These are phyloP conservation scores for Drosophila maculinotata DNA, from an alignment of 2,888 invertebrate genomes.

Conservation along the genomic window DNA sequence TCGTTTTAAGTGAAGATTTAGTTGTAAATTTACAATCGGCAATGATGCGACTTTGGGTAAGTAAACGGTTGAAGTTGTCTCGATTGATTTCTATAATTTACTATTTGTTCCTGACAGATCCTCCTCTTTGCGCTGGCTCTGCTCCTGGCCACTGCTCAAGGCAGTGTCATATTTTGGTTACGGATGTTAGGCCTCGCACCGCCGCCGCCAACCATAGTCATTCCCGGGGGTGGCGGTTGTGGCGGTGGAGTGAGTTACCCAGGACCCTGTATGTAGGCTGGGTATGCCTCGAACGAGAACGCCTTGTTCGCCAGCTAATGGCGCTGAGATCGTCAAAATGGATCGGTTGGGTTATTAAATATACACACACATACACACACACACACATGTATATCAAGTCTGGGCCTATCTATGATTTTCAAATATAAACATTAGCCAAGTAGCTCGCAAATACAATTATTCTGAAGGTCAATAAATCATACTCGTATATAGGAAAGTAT, in stretches of 20 bases:
- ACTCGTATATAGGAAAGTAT: background rate
- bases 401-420: background rate
- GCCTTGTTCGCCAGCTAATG: too few relatives aligned
- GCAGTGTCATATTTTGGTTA: constrained; percentile 5
- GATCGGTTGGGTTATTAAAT: constrained; percentile 1
- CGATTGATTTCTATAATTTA: too few relatives aligned
- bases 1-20: background rate
- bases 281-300: background rate
- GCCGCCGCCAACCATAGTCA: too few relatives aligned
- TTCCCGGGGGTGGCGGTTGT: too few relatives aligned
- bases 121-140: constrained; percentile 36
- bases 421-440: constrained; percentile 2
- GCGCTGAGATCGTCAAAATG: background rate
- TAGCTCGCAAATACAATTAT: too few relatives aligned
- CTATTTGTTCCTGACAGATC: constrained; percentile 16
- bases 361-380: background rate
- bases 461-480: background rate
- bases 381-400: background rate
- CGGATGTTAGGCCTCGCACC: constrained; percentile 3
- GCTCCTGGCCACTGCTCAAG: constrained; percentile 37
- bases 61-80: background rate
- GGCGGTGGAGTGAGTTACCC: too few relatives aligned
- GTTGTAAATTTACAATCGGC: constrained; percentile 3
- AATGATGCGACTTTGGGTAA: constrained; percentile 48
- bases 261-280: too few relatives aligned